A percentile compares a stretch with the other conserved stretches of the same genome.
These are phyloP conservation scores for Poecilia latipinna DNA, from an alignment of 2,113 vertebrate genomes.

Conservation along the genomic window DNA sequence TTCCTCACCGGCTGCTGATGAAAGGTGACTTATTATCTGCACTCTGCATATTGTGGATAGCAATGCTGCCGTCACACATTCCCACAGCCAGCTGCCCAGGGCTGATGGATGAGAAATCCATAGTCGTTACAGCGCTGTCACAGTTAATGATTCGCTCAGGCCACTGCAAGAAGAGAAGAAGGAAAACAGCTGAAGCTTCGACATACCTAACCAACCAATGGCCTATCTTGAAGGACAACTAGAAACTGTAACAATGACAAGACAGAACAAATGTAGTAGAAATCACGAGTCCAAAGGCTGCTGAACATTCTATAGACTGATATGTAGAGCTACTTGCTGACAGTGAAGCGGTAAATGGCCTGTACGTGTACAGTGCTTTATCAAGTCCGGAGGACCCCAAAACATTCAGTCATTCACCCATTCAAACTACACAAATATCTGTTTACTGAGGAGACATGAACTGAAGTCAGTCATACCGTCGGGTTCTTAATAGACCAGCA, in stretches of 20 bases:
- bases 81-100: conserved; percentile 87
- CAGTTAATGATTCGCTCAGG: conserved; percentile 86
- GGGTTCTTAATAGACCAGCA: conserved; percentile 95
- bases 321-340: too few species aligned
- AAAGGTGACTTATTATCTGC: not conserved
- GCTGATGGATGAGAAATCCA: conserved; percentile 86
- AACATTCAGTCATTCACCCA: too few species aligned
- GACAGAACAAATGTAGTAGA: too few species aligned
- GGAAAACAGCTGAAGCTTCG: not conserved
- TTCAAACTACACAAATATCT: not conserved
- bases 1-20: conserved; percentile 78
- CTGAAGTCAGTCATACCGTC: conserved; percentile 72
- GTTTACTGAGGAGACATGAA: not conserved
- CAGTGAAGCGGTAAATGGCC: too few species aligned
- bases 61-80: conserved; percentile 78
- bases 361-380: too few species aligned
- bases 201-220: not conserved
- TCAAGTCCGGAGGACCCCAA: too few species aligned
- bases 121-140: conserved; percentile 79
- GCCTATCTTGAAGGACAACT: too few species aligned
- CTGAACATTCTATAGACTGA: too few species aligned
- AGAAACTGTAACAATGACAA: too few species aligned
- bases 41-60: conserved; percentile 79
- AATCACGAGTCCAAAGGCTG: too few species aligned
- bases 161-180: conserved; percentile 80